phyloP scores from a whole-genome alignment of 2,797 vertebrate genomes.

The Eospalax fontanierii region DNA sequence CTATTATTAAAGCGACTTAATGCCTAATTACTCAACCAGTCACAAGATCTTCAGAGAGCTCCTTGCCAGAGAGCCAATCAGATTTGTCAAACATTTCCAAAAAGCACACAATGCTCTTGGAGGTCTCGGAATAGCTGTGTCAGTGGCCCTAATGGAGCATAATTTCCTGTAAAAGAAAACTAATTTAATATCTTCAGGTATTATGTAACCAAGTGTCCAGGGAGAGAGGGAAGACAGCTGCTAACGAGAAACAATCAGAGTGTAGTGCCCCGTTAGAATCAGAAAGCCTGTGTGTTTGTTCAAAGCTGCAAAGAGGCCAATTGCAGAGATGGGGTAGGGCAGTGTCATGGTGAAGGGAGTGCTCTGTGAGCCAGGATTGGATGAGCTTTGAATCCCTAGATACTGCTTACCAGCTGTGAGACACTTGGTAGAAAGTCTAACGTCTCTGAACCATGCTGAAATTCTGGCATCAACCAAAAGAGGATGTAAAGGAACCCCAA shows the following conservation, averaged over 20 bases:
- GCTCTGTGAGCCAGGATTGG: neutral
- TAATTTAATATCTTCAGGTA: constrained; percentile 90
- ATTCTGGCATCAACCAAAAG: neutral
- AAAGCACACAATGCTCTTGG: constrained; percentile 86
- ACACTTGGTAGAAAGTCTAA: neutral
- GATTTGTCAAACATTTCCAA: constrained; percentile 89
- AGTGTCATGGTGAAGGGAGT: neutral
- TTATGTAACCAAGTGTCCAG: constrained; percentile 87
- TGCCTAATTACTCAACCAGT: constrained; percentile 87
- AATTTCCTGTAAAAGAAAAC: constrained; percentile 89
- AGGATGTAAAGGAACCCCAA: neutral
- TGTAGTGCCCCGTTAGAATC: constrained; percentile 69
- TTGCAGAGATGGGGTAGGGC: neutral
- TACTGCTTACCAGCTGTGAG: neutral
- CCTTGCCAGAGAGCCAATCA: constrained; percentile 70
- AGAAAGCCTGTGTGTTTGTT: neutral
- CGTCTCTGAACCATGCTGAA: neutral
- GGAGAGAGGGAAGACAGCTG: constrained; percentile 85
- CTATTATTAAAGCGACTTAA: constrained; percentile 88
- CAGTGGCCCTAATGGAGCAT: constrained; percentile 88
- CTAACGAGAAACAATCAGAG: constrained; percentile 83
- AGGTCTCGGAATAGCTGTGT: constrained; percentile 87
- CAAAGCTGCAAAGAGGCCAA: neutral
- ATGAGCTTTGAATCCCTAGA: neutral
- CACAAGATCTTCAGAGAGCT: constrained; percentile 81